Base-by-base conservation (phyloP, 2,888 invertebrate genomes). In the Watsonalla cultraria region DNA sequence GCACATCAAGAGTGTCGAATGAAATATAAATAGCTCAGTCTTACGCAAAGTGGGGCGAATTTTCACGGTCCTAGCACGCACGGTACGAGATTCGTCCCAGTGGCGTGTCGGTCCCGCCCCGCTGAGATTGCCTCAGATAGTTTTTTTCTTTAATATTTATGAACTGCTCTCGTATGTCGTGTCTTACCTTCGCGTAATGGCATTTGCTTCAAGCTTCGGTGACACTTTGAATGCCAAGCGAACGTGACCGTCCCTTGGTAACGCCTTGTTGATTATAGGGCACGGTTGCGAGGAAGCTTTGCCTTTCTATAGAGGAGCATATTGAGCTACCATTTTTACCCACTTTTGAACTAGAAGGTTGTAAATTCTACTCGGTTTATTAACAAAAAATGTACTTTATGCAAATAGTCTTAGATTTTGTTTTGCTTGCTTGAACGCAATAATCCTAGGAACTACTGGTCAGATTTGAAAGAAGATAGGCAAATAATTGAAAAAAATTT, bases 121-220 rank as follows among this genome's bases (percentile, higher is more conserved):
- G 76, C 77, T 70, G 84, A 88, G 86, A 89, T 89, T 86, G 82
- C 79, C 78, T 76, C 69, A 72, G 75, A 79, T 82, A 84, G 80
- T 84, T 87, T 80, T 82, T 74, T 71, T 80, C 73, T 83, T 87
- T 84, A 87, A 86, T 88, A 86, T 87, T 86, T 88, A 86, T 84
- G 82, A 84, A 82, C 77, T 79, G 73, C 75, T 76, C 79, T 78
- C 78, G 80, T 77, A 76, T 76, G 80, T 79, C 78, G 73, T 70
- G 68, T 81, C 82, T 70, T 78, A 84, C 80, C 80, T 84, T 78
- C 74, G 73, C 79, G 71, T 84, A 86, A 84, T 83, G 74, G 72
- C 76, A 78, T 86, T 85, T 78, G 72, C 76, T 78, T 81, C 78
- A 77, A 76, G 80, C 78, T 75, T 65, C 72, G 70, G 72, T 74